Evolutionary conservation across 2,113 vertebrate species (phyloP).

Genomic region (Semicossyphus pulcher): DNA sequence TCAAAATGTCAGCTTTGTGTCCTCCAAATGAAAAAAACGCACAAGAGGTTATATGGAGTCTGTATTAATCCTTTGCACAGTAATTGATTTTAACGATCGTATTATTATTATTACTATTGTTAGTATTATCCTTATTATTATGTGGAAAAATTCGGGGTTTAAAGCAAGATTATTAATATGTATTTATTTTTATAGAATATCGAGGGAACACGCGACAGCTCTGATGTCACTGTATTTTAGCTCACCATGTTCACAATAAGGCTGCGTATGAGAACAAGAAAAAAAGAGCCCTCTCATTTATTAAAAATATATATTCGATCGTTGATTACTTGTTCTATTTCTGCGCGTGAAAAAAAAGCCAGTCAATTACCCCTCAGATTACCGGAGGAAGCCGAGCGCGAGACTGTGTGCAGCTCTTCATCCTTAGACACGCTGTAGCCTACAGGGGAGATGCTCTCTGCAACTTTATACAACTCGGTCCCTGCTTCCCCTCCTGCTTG

Average conservation of each 20-base stretch:
- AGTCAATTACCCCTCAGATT: slow-evolving; percentile 47
- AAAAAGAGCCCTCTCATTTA: neutral
- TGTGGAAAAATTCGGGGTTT: too few species aligned
- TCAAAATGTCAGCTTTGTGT: neutral
- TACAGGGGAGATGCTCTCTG: slow-evolving; percentile 64
- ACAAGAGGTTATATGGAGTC: too few species aligned
- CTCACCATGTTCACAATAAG: neutral
- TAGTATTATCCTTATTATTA: slow-evolving; percentile 16
- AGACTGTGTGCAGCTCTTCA: slow-evolving; percentile 39
- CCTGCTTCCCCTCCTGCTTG: slow-evolving; percentile 65
- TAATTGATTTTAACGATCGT: neutral
- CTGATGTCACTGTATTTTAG: neutral
- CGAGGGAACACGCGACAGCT: neutral
- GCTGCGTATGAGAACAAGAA: neutral
- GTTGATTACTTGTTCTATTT: slow-evolving; percentile 38
- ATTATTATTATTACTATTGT: slow-evolving; percentile 10
- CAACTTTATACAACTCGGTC: slow-evolving; percentile 73
- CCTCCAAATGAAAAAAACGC: too few species aligned
- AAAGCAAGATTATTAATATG: too few species aligned
- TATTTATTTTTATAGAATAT: slow-evolving; percentile 8
- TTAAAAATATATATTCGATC: slow-evolving; percentile 32
- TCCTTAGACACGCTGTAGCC: slow-evolving; percentile 43
- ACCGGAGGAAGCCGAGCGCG: slow-evolving; percentile 30
- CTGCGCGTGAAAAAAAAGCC: slow-evolving; percentile 23
- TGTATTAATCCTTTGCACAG: slow-evolving; percentile 12